These are phyloP conservation scores for Vidua chalybeata DNA, from an alignment of 2,113 vertebrate species.

Conservation along the genomic window DNA sequence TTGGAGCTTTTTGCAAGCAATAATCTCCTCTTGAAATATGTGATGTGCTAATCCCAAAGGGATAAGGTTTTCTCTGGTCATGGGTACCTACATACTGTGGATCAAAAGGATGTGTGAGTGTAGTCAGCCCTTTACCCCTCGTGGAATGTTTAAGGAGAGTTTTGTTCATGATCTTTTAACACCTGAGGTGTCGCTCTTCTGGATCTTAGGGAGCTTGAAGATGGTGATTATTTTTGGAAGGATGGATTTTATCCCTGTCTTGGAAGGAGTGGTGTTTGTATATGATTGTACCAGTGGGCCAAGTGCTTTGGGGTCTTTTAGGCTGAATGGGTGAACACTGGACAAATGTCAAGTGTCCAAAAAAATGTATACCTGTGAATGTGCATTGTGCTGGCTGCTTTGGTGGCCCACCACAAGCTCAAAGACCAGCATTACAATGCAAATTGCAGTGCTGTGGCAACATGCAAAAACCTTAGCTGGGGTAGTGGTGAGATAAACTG, in stretches of 20 bases:
- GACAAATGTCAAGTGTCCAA: background rate
- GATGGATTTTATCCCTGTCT: background rate
- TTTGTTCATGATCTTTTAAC: background rate
- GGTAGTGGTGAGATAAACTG: background rate
- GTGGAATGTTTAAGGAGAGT: background rate
- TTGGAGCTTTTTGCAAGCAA: background rate
- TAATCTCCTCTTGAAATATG: background rate
- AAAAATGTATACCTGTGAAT: background rate
- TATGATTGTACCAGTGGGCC: background rate
- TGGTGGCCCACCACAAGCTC: background rate
- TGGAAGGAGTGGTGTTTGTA: background rate
- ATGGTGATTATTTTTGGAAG: background rate
- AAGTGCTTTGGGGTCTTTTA: background rate
- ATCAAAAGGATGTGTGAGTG: background rate
- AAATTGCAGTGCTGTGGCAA: background rate
- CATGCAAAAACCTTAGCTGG: background rate
- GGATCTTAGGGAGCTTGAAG: background rate
- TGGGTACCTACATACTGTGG: rapidly evolving
- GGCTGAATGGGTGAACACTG: background rate
- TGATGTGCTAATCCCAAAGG: background rate
- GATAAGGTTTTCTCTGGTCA: too few species aligned
- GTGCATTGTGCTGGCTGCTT: background rate
- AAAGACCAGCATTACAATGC: background rate
- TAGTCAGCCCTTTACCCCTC: background rate
- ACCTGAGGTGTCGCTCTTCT: background rate